A percentile compares a stretch with the other conserved stretches of the same genome.
Evolutionary conservation across 2,113 vertebrate species (phyloP).

Genomic region (Thomomys bottae): DNA sequence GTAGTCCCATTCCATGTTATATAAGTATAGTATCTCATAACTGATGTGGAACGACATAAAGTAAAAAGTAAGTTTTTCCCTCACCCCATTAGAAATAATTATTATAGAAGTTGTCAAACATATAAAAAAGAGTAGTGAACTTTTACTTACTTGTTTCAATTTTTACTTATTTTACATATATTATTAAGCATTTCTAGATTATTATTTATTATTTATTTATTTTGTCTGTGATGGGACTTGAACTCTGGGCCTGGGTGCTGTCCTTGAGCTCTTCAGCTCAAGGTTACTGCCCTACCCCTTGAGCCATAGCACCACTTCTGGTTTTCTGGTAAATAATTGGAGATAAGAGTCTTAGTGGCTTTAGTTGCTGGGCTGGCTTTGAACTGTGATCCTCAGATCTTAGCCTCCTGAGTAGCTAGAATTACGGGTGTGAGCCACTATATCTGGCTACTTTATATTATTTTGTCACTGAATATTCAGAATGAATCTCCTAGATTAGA

Average conservation of each 20-base stretch:
- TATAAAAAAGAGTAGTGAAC: neutral
- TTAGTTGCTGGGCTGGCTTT: too few relatives aligned
- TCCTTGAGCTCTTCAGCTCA: too few relatives aligned
- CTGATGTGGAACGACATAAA: conserved; percentile 6
- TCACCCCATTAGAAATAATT: conserved; percentile 32
- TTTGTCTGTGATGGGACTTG: too few relatives aligned
- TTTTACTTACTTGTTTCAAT: neutral
- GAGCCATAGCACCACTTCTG: too few relatives aligned
- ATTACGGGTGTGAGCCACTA: too few relatives aligned
- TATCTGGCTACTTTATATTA: neutral
- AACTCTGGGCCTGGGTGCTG: too few relatives aligned
- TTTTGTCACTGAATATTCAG: conserved; percentile 4
- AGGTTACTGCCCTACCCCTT: too few relatives aligned
- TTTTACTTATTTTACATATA: neutral
- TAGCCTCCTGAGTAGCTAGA: too few relatives aligned
- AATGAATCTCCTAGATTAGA: neutral
- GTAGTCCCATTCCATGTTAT: neutral
- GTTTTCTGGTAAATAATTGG: too few relatives aligned
- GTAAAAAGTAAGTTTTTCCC: neutral
- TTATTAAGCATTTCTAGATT: neutral
- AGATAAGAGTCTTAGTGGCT: too few relatives aligned
- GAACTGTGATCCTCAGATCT: too few relatives aligned
- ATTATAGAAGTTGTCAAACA: conserved; percentile 41
- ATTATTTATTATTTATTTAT: too few relatives aligned
- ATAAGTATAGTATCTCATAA: neutral